Conservation (phyloP, 2,888 invertebrate species). For the Polia nebulosa region DNA sequence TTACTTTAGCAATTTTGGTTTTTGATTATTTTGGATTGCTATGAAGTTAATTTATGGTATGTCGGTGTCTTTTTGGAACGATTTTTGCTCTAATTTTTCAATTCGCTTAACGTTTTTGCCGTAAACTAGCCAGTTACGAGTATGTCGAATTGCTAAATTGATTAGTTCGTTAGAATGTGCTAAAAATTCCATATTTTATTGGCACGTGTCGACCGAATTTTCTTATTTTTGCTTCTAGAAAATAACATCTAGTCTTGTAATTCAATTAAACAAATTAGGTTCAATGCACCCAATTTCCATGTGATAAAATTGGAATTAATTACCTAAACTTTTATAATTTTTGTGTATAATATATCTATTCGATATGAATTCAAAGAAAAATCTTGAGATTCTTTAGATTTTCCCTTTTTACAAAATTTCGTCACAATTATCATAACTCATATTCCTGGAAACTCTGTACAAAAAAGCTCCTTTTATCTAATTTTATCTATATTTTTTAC, state of each 20-base stretch:
- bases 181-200: slow-evolving; percentile 33
- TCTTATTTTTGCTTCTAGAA: neutral
- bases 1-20: slow-evolving; percentile 35
- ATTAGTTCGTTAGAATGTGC: slow-evolving; percentile 54
- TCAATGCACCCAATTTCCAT: neutral
- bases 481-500: neutral
- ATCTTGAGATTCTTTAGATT: neutral
- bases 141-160: slow-evolving; percentile 51
- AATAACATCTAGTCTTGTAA: neutral
- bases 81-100: slow-evolving; percentile 31
- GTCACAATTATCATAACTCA: neutral
- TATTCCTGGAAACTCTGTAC: neutral
- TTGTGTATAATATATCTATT: neutral
- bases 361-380: neutral
- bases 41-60: slow-evolving; percentile 38
- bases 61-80: slow-evolving; percentile 20
- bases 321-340: neutral
- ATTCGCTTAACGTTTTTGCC: slow-evolving; percentile 25
- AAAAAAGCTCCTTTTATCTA: neutral
- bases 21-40: slow-evolving; percentile 44
- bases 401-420: neutral
- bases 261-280: neutral
- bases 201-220: slow-evolving; percentile 32
- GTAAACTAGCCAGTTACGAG: slow-evolving; percentile 33
- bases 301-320: neutral